phyloP scores from a whole-genome alignment of 2,888 invertebrate genomes.

The Acanthosepion pharaonis region DNA sequence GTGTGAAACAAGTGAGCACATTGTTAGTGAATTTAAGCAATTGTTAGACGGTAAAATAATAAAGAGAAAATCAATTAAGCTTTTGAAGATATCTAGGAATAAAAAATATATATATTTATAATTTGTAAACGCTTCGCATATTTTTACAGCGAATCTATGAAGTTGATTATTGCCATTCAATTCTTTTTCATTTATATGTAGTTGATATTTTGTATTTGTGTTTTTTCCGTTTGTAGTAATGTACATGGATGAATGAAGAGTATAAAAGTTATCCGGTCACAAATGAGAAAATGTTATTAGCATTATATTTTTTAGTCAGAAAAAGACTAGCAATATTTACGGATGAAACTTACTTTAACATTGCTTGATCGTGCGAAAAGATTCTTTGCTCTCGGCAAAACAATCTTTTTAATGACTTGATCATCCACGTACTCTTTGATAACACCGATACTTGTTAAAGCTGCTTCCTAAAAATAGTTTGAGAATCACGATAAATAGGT shows the following conservation, averaged over 20 bases:
- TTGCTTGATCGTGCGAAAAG: slow-evolving; percentile 78
- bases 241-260: background rate
- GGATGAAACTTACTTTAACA: slow-evolving; percentile 64
- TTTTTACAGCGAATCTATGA: too few relatives aligned
- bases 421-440: slow-evolving; percentile 90
- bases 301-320: background rate
- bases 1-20: too few relatives aligned
- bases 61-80: too few relatives aligned
- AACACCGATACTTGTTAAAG: slow-evolving; percentile 88
- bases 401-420: slow-evolving; percentile 84
- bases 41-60: too few relatives aligned
- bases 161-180: too few relatives aligned
- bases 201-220: background rate
- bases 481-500: background rate
- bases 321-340: background rate
- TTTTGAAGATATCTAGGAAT: too few relatives aligned
- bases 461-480: slow-evolving; percentile 82
- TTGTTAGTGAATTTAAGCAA: too few relatives aligned
- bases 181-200: too few relatives aligned
- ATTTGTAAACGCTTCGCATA: too few relatives aligned
- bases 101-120: too few relatives aligned
- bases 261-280: background rate
- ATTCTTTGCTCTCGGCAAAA: slow-evolving; percentile 86
- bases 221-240: background rate
- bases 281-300: background rate